Conservation (phyloP, 2,113 vertebrate genomes). For the Zapus hudsonius region DNA sequence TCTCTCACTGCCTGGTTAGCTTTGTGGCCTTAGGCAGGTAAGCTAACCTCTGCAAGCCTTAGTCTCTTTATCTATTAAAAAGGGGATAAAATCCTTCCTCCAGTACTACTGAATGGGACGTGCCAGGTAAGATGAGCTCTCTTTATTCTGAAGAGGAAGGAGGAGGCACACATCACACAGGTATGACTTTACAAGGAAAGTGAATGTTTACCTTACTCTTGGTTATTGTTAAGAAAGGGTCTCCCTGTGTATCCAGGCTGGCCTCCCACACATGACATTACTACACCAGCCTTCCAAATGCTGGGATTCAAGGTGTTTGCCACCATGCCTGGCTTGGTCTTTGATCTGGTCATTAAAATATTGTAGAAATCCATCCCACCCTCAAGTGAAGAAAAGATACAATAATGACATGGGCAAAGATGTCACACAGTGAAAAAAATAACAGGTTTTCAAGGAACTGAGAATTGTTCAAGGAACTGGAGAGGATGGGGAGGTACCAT, state of each 20-base stretch:
- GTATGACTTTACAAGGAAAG: not conserved
- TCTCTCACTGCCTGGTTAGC: not conserved
- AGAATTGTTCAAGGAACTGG: not conserved
- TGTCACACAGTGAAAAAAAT: not conserved
- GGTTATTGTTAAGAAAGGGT: not conserved
- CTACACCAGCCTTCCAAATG: not conserved
- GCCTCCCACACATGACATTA: not conserved
- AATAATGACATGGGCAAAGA: not conserved
- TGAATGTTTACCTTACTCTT: not conserved
- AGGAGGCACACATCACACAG: not conserved
- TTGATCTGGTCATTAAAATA: slow-evolving; percentile 21
- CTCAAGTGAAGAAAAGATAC: not conserved
- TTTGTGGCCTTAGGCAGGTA: not conserved
- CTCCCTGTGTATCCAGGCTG: not conserved
- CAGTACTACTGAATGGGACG: not conserved
- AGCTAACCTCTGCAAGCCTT: not conserved
- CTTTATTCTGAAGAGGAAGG: not conserved
- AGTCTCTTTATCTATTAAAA: not conserved
- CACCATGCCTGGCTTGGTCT: not conserved
- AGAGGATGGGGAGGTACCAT: fast-evolving
- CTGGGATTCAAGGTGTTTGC: not conserved
- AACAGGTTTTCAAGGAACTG: not conserved
- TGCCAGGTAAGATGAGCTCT: not conserved
- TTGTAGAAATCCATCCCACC: not conserved
- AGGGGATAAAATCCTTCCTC: not conserved